These are phyloP conservation scores for Callyntrura guangdongensis DNA, from an alignment of 2,888 invertebrate genomes.

Conservation along the genomic window DNA sequence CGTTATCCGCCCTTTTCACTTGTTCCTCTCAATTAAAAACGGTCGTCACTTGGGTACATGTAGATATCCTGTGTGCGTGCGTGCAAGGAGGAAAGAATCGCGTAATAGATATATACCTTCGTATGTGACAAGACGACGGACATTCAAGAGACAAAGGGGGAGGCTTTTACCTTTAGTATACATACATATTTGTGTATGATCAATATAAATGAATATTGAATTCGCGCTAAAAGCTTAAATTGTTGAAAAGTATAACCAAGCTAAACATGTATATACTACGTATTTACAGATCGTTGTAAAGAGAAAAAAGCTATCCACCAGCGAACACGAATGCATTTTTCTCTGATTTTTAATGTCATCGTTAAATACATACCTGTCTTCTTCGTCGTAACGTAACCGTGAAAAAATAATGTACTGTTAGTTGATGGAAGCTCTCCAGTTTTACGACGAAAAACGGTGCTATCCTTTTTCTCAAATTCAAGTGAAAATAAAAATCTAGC, in stretches of 20 bases:
- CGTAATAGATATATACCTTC: slow-evolving; percentile 47
- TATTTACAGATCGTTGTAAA: slow-evolving; percentile 35
- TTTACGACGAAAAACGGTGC: slow-evolving; percentile 19
- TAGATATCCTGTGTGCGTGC: background rate
- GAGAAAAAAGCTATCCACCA: slow-evolving; percentile 52
- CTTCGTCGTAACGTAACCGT: background rate
- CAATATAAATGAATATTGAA: background rate
- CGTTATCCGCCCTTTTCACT: background rate
- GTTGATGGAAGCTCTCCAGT: slow-evolving; percentile 20
- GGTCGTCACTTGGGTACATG: background rate
- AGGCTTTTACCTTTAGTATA: too few species aligned
- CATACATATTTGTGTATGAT: too few species aligned
- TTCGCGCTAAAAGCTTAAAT: background rate
- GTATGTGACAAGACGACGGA: slow-evolving; percentile 28
- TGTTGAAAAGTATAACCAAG: background rate
- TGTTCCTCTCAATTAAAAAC: slow-evolving; percentile 36
- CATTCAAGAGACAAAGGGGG: background rate
- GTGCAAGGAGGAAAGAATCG: background rate
- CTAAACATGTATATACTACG: slow-evolving; percentile 39
- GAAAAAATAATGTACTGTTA: background rate
- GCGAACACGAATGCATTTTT: slow-evolving; percentile 23
- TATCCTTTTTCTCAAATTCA: slow-evolving; percentile 23
- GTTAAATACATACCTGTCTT: background rate
- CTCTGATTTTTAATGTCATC: background rate
- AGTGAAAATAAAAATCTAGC: background rate